Evolutionary conservation across 2,888 invertebrate genomes (phyloP).

Genomic region (Polyommatus icarus): DNA sequence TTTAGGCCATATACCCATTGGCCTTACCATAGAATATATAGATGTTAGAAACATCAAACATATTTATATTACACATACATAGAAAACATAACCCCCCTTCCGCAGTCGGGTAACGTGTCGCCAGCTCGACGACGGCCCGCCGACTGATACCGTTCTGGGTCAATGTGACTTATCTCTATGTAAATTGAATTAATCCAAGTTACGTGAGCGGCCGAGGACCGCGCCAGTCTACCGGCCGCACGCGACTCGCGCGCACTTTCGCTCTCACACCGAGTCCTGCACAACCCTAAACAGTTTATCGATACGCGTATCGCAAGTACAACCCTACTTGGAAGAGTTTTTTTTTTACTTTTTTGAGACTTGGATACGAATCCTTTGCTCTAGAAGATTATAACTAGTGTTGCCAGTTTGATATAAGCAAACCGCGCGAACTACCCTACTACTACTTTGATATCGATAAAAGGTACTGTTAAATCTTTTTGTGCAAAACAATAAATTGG

Average conservation of each 20-base stretch:
- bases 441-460: slow-evolving; percentile 18
- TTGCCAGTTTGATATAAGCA: too few species aligned
- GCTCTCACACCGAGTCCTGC: slow-evolving; percentile 57
- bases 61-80: background rate
- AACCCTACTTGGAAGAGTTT: too few species aligned
- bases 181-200: slow-evolving; percentile 49
- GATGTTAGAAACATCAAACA: too few species aligned
- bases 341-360: too few species aligned
- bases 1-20: background rate
- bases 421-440: background rate
- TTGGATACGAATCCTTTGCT: too few species aligned
- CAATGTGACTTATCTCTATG: slow-evolving; percentile 42
- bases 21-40: background rate
- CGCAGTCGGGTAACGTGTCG: background rate
- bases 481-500: background rate
- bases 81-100: background rate
- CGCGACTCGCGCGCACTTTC: slow-evolving; percentile 68
- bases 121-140: background rate
- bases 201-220: slow-evolving; percentile 61
- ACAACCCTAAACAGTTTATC: slow-evolving; percentile 27
- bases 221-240: slow-evolving; percentile 66
- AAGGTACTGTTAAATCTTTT: too few species aligned
- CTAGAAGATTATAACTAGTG: too few species aligned
- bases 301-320: background rate
- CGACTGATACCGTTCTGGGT: slow-evolving; percentile 35